Evolutionary conservation across 35 echinoderm and acorn worm species (phyloP).

Genomic region (Ptychodera flava): DNA sequence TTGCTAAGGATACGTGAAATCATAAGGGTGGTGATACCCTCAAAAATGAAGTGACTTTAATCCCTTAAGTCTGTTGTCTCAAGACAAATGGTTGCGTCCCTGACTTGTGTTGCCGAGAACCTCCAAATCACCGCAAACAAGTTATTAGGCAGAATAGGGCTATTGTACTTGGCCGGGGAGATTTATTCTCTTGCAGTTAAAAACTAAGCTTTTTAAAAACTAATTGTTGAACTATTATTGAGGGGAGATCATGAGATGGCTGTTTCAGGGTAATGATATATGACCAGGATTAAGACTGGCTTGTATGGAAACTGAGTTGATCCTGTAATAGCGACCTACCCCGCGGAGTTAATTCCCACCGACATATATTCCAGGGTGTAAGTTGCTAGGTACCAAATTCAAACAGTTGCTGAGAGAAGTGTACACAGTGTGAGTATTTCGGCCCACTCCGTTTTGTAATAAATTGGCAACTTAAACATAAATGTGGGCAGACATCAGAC

Average conservation of each 20-base stretch:
- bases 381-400: not conserved
- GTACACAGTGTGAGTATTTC: not conserved
- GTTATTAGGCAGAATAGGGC: not conserved
- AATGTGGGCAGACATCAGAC: not conserved
- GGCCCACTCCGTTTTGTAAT: not conserved
- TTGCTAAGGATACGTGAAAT: no score
- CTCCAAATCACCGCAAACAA: not conserved
- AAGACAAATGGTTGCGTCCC: not conserved
- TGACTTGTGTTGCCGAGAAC: not conserved
- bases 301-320: not conserved
- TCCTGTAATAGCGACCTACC: not conserved
- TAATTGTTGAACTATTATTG: not conserved
- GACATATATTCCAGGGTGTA: not conserved
- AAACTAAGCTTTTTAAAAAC: constrained; percentile 2
- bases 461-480: not conserved
- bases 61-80: not conserved
- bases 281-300: not conserved
- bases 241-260: not conserved
- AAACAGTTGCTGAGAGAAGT: not conserved
- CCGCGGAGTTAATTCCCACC: not conserved
- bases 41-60: not conserved
- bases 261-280: not conserved
- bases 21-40: no score
- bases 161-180: not conserved
- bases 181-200: not conserved